Conservation (phyloP, 1,140 invertebrate species). For the Vanessa tameamea region DNA sequence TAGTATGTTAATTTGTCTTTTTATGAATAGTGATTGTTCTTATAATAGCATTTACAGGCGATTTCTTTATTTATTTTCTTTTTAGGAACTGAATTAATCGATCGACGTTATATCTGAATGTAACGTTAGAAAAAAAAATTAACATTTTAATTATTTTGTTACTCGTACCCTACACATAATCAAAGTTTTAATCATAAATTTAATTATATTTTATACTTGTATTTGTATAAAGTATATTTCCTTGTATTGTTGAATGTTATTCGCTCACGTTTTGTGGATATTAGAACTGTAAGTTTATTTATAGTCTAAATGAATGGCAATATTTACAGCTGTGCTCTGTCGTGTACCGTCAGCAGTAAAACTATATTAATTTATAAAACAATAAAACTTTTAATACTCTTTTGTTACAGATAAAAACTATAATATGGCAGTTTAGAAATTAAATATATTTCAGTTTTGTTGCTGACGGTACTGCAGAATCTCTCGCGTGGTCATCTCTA, state of each 20-base stretch:
- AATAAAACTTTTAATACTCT: slow-evolving; percentile 11
- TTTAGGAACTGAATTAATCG: too few species aligned
- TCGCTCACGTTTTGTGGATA: neutral
- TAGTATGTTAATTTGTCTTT: neutral
- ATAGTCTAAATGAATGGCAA: slow-evolving; percentile 15
- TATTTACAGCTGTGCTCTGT: slow-evolving; percentile 32
- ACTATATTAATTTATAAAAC: slow-evolving; percentile 4
- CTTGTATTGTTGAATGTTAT: neutral
- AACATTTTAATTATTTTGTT: too few species aligned
- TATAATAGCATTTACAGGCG: slow-evolving; percentile 1
- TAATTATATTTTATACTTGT: too few species aligned
- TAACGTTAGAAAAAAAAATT: too few species aligned
- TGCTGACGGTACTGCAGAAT: slow-evolving; percentile 22
- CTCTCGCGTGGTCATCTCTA: slow-evolving; percentile 49
- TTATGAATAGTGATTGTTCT: slow-evolving; percentile 5
- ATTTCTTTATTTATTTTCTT: neutral
- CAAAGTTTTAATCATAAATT: too few species aligned
- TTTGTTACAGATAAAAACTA: neutral
- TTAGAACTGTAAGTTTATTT: neutral
- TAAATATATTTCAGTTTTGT: neutral
- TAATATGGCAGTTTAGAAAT: slow-evolving; percentile 1
- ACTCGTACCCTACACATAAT: too few species aligned
- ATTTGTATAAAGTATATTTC: neutral
- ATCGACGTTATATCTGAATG: too few species aligned
- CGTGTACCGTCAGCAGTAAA: slow-evolving; percentile 22